Evolutionary conservation across 2,888 invertebrate species (phyloP), one percentile per base, ranked within the genome.

Genomic region (Nemotelus nigrinus): DNA sequence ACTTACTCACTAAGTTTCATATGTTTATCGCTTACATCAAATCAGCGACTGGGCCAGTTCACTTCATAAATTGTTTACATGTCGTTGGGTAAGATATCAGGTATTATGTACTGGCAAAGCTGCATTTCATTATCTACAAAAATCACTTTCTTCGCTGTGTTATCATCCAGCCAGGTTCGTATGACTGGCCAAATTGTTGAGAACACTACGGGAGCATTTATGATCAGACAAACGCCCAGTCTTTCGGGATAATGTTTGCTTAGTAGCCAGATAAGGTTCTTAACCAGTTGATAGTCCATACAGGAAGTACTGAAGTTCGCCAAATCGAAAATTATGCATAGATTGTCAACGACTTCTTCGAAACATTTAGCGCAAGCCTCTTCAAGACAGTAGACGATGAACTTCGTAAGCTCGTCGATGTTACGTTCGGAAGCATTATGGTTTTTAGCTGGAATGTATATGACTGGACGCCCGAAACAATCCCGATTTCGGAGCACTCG

Each of bases 281-380:
- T 94, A 10, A 94, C 89, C 79, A 94, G 89, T 85, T 93, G 93
- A 85, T 94, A 94, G 84, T 94, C 94, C 93, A 94, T 94, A 83
- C 93, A 93, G 63, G 91, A 91, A 63, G 93, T 87, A 78, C 92
- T 92, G 84, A 94, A 94, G 81, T 90, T 91, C 81, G 91, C 90
- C 81, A 94, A 86, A 86, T 94, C 94, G 86, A 94, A 94, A 57
- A 94, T 91, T 83, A 94, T 93, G 84, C 94, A 94, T 39, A 94
- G 85, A 83, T 93, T 94, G 86, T 94, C 94, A 39, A 92, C 89
- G 2, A 94, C 92, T 85, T 93, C 93, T 84, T 94, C 94, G 85
- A 93, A 93, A 86, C 94, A 94, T 83, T 89, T 91, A 83, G 92
- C 92, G 85, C 93, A 93, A 2, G 92, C 93, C 83, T 92, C 91